These are phyloP conservation scores for Pachymerium ferrugineum DNA, from an alignment of 2,888 invertebrate species.

Conservation along the genomic window DNA sequence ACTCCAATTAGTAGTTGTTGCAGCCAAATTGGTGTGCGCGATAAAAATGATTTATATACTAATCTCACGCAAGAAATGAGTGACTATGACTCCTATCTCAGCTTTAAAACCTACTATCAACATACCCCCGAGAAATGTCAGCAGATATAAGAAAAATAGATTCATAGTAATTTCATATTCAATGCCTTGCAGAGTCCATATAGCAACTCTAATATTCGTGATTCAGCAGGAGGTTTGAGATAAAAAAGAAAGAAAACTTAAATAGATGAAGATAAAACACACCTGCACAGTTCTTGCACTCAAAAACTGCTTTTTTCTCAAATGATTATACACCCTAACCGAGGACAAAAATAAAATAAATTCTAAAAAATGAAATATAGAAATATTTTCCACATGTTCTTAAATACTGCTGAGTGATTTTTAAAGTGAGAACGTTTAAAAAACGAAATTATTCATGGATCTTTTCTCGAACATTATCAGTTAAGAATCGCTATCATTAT, in stretches of 20 bases:
- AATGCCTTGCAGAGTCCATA: neutral
- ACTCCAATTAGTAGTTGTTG: neutral
- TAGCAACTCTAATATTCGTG: neutral
- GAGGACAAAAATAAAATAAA: no score
- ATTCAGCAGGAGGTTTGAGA: neutral
- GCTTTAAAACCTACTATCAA: no score
- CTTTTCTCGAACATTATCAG: no score
- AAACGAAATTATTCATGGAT: no score
- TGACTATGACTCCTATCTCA: neutral
- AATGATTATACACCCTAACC: no score
- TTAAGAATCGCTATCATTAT: no score
- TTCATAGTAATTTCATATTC: neutral
- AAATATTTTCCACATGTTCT: no score
- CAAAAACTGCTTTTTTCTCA: neutral
- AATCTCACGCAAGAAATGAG: neutral
- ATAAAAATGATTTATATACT: neutral
- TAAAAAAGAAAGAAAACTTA: neutral
- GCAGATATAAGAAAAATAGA: neutral
- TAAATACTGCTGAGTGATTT: no score
- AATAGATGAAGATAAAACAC: neutral
- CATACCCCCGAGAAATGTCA: neutral
- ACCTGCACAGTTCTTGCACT: neutral
- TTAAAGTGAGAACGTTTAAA: no score
- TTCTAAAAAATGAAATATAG: no score
- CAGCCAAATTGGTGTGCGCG: neutral